Evolutionary conservation across 2,797 vertebrate genomes (phyloP).

Genomic region (Spinus olivaceus): DNA sequence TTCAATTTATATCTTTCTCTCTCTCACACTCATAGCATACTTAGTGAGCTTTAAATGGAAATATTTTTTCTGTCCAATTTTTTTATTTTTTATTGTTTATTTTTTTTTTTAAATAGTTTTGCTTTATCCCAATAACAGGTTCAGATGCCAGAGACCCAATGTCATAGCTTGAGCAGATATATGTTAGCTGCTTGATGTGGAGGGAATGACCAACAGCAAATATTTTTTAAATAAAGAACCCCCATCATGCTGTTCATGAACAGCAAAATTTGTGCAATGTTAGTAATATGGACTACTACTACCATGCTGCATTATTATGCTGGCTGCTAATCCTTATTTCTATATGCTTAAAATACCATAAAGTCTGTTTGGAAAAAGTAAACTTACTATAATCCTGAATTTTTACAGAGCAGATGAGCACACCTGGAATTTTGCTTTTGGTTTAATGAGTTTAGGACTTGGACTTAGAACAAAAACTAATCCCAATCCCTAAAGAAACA

Average conservation of each 20-base stretch:
- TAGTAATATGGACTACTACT: not conserved
- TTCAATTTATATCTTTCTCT: not conserved
- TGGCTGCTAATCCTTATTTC: not conserved
- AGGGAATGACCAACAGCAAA: not conserved
- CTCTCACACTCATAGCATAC: accelerated
- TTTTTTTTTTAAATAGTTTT: not conserved
- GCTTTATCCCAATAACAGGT: not conserved
- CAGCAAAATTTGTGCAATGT: not conserved
- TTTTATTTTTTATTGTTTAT: not conserved
- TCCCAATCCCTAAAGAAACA: not conserved
- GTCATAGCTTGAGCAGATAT: not conserved
- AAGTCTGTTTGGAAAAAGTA: not conserved
- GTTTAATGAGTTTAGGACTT: not conserved
- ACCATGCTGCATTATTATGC: not conserved
- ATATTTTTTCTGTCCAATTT: not conserved
- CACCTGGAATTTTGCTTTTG: not conserved
- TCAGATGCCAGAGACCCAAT: not conserved
- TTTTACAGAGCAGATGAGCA: not conserved
- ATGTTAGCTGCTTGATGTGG: not conserved
- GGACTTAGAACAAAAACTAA: not conserved
- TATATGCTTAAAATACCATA: not conserved
- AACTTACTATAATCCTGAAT: not conserved
- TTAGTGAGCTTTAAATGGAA: not conserved
- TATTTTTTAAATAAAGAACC: not conserved
- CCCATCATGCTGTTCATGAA: not conserved